Evolutionary conservation across 2,797 vertebrate species (phyloP).

Genomic region (Acipenser oxyrinchus): DNA sequence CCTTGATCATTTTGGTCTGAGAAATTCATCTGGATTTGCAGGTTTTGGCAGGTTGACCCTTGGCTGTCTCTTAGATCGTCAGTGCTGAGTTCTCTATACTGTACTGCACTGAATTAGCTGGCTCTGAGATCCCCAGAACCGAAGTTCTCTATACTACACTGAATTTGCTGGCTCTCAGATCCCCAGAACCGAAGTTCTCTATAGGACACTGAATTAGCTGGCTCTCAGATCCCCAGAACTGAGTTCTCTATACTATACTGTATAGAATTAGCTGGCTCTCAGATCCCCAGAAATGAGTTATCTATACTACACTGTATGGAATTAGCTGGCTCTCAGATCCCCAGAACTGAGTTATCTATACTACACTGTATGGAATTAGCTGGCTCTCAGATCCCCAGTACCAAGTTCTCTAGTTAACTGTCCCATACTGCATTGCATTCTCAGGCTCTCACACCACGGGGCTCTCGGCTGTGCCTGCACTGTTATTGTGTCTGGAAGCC

Average conservation of each 20-base stretch:
- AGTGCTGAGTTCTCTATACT: too few species aligned
- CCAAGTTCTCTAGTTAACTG: constrained; percentile 14
- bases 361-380: constrained; percentile 7
- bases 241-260: not conserved
- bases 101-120: too few species aligned
- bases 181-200: too few species aligned
- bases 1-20: too few species aligned
- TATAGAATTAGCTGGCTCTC: too few species aligned
- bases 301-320: constrained; percentile 20
- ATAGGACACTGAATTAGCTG: constrained; percentile 36
- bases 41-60: too few species aligned
- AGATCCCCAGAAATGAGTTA: too few species aligned
- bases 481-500: constrained; percentile 2
- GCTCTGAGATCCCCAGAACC: too few species aligned
- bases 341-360: constrained; percentile 22
- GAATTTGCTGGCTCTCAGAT: too few species aligned
- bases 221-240: not conserved
- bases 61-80: too few species aligned
- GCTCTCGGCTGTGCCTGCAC: constrained; percentile 19
- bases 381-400: constrained; percentile 43
- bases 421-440: constrained; percentile 33
- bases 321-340: constrained; percentile 24
- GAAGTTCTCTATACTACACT: too few species aligned
- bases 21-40: too few species aligned
- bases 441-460: constrained; percentile 33